Evolutionary conservation across 2,113 vertebrate genomes (phyloP).

Genomic region (Psilopogon haemacephalus): DNA sequence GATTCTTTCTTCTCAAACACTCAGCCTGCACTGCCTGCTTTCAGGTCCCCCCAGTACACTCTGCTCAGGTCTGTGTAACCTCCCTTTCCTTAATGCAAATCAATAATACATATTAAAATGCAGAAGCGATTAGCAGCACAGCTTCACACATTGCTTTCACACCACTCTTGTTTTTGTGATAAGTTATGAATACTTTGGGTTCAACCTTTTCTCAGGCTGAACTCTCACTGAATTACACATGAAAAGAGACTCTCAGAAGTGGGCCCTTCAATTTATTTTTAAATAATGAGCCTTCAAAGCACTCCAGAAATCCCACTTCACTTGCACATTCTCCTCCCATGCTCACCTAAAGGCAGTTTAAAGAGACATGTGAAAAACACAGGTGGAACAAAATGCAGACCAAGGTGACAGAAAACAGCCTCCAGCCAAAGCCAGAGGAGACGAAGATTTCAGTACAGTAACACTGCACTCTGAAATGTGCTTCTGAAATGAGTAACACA

Average conservation of each 20-base stretch:
- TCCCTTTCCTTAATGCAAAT: not conserved
- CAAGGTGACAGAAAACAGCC: not conserved
- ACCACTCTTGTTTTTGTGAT: slow-evolving; percentile 4
- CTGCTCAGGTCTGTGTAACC: not conserved
- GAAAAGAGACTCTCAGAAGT: not conserved
- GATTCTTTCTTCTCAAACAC: not conserved
- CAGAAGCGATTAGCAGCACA: slow-evolving; percentile 42
- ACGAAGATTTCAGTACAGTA: not conserved
- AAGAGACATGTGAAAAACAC: not conserved
- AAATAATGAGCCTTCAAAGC: not conserved
- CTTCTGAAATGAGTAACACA: not conserved
- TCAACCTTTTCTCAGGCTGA: slow-evolving; percentile 40
- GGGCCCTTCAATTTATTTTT: slow-evolving; percentile 30
- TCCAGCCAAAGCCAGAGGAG: not conserved
- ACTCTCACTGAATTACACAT: slow-evolving; percentile 66
- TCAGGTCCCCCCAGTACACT: not conserved
- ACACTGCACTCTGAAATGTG: not conserved
- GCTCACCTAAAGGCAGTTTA: not conserved
- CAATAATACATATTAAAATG: slow-evolving; percentile 30
- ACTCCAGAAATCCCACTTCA: not conserved
- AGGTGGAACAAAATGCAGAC: not conserved
- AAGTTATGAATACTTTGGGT: slow-evolving; percentile 25
- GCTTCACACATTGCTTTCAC: slow-evolving; percentile 50
- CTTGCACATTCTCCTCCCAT: not conserved
- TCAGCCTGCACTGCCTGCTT: not conserved